These are phyloP conservation scores for Rhorus exstirpatorius DNA, from an alignment of 2,888 invertebrate genomes.

Conservation along the genomic window DNA sequence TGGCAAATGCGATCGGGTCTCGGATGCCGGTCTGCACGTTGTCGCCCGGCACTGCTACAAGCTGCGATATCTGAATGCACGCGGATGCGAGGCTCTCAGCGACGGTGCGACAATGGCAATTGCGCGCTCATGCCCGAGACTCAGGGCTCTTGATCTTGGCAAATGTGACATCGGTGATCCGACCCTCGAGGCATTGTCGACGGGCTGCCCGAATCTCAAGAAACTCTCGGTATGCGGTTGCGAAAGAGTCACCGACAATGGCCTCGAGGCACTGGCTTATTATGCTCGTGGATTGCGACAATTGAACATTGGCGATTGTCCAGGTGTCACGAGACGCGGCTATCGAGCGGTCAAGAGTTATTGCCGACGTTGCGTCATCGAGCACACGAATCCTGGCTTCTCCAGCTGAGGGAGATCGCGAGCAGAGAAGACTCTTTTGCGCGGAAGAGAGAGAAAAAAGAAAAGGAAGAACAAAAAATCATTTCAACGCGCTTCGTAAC, in stretches of 20 bases:
- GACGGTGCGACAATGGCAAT: slow-evolving; percentile 96
- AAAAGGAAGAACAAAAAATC: no score
- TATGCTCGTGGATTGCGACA: slow-evolving; percentile 96
- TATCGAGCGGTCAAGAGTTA: slow-evolving; percentile 97
- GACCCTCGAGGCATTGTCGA: slow-evolving; percentile 94
- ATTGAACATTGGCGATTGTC: slow-evolving; percentile 97
- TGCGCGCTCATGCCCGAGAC: slow-evolving; percentile 93
- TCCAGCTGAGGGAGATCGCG: no score
- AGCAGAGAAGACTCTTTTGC: no score
- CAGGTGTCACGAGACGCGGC: slow-evolving; percentile 93
- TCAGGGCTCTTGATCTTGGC: slow-evolving; percentile 95
- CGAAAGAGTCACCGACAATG: slow-evolving; percentile 96
- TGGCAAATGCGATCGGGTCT: slow-evolving; percentile 97
- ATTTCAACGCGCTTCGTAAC: no score
- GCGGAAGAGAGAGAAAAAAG: no score
- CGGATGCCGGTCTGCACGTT: slow-evolving; percentile 95
- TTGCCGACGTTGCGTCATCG: slow-evolving; percentile 96
- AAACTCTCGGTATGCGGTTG: slow-evolving; percentile 96
- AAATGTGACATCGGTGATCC: slow-evolving; percentile 97
- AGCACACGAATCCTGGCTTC: slow-evolving; percentile 98
- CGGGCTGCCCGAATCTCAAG: slow-evolving; percentile 96
- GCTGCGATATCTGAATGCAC: slow-evolving; percentile 94
- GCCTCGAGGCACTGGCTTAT: slow-evolving; percentile 95
- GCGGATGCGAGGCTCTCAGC: slow-evolving; percentile 97
- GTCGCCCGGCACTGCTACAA: slow-evolving; percentile 96